Conservation (phyloP, 2,797 vertebrate species). For the Protonibea diacanthus region DNA sequence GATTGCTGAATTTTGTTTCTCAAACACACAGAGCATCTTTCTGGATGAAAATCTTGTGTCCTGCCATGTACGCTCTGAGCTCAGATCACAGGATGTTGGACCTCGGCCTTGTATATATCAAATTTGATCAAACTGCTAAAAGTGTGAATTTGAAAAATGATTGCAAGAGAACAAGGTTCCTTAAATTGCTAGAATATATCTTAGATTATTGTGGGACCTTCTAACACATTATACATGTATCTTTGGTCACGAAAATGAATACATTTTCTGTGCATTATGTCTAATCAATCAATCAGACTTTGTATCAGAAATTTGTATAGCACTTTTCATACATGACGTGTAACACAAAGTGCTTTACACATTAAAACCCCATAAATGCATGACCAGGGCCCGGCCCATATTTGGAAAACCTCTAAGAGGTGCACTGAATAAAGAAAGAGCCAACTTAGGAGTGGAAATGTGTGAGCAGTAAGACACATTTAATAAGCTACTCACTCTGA, state of each 20-base stretch:
- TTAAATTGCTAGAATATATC: not conserved
- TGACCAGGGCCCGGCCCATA: too few relatives aligned
- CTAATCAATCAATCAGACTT: too few relatives aligned
- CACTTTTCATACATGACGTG: too few relatives aligned
- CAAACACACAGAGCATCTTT: not conserved
- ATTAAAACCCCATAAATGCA: too few relatives aligned
- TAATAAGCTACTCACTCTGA: not conserved
- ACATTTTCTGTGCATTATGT: too few relatives aligned
- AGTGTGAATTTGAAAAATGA: not conserved
- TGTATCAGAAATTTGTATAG: too few relatives aligned
- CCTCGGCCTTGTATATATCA: too few relatives aligned
- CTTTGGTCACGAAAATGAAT: not conserved
- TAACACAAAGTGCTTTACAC: too few relatives aligned
- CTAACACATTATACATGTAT: too few relatives aligned
- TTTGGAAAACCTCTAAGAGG: not conserved
- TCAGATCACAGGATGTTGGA: not conserved
- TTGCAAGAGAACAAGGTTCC: not conserved
- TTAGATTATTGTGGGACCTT: too few relatives aligned
- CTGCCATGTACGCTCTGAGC: not conserved
- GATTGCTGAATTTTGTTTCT: not conserved
- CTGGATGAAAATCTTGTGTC: not conserved
- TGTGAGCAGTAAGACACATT: slow-evolving; percentile 1
- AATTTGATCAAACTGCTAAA: not conserved
- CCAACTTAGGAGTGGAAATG: not conserved
- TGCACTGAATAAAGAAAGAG: not conserved